Evolutionary conservation across 23 tunicate genomes (phyloP), one percentile per base, ranked within the genome.

Genomic region (Trididemnum nubilum): DNA sequence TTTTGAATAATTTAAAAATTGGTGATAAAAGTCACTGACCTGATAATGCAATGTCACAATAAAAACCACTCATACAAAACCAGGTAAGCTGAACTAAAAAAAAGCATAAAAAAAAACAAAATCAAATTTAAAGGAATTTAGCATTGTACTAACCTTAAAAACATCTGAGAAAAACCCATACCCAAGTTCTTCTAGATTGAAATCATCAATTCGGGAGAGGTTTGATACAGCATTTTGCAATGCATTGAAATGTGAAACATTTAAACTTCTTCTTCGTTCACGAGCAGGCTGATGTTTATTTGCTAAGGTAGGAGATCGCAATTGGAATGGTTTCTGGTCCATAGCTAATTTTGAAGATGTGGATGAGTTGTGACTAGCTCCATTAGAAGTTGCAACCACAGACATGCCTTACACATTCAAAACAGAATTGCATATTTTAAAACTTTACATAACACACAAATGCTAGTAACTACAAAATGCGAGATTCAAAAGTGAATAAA

Each of bases 101-200:
- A n/a, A n/a, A n/a, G n/a, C n/a, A n/a, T n/a, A n/a, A n/a, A n/a
- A n/a, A n/a, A n/a, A n/a, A n/a, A n/a, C n/a, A n/a, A n/a, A n/a
- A n/a, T n/a, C n/a, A n/a, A n/a, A n/a, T n/a, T n/a, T n/a, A n/a
- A n/a, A n/a, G n/a, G n/a, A n/a, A n/a, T n/a, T n/a, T n/a, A n/a
- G n/a, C n/a, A n/a, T n/a, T n/a, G n/a, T 18, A n/a, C 78, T 61
- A 64, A 93, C 98, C 89, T 93, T 93, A 69, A 88, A 93, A 7
- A 93, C 98, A 87, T 93, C 98, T 7, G 98, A 93, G 63, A 93
- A 93, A 66, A 88, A 93, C 36, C 98, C 98, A 84, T 87, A 84
- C 30, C 98, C 98, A 3, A 93, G 81, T 36, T 88, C 93, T 34
- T 93, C 98, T 33, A 93, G 49, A 67, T 93, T 35, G 80, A 93